phyloP scores from a whole-genome alignment of 2,888 invertebrate genomes.

The Ophion ellenae region DNA sequence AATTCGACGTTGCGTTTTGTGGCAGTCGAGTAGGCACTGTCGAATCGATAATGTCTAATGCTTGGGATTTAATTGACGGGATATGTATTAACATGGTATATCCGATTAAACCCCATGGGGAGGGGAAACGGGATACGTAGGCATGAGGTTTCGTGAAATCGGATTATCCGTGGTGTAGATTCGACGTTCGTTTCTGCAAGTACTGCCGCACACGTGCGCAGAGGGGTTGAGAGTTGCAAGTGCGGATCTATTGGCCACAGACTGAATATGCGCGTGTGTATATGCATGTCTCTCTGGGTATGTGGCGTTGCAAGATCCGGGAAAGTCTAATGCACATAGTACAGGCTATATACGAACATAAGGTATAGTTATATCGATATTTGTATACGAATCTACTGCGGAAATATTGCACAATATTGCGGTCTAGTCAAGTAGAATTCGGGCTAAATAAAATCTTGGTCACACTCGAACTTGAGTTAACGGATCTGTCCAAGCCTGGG shows the following conservation, averaged over 20 bases:
- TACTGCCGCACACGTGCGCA: neutral
- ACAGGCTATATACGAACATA: too few relatives aligned
- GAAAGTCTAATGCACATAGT: neutral
- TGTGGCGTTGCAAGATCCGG: neutral
- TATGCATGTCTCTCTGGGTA: neutral
- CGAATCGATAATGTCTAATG: conserved; percentile 47
- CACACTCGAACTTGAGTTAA: neutral
- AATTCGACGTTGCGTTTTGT: neutral
- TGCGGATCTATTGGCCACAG: conserved; percentile 28
- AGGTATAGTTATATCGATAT: too few relatives aligned
- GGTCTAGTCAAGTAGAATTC: neutral
- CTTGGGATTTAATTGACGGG: conserved; percentile 39
- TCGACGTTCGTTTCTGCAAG: conserved; percentile 52
- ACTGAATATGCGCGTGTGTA: neutral
- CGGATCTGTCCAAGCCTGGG: neutral
- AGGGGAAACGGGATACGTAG: conserved; percentile 3
- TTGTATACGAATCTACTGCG: neutral
- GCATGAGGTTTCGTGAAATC: conserved; percentile 27
- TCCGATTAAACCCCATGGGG: conserved; percentile 39
- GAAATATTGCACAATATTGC: neutral
- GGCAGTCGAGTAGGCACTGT: neutral
- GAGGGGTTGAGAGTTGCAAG: neutral
- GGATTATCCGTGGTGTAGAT: conserved; percentile 51
- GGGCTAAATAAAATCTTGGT: neutral
- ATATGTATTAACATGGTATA: conserved; percentile 35